These are phyloP conservation scores for Ephydatia muelleri DNA, from an alignment of 37 sponge, comb jelly and placozoan genomes.

Conservation along the genomic window DNA sequence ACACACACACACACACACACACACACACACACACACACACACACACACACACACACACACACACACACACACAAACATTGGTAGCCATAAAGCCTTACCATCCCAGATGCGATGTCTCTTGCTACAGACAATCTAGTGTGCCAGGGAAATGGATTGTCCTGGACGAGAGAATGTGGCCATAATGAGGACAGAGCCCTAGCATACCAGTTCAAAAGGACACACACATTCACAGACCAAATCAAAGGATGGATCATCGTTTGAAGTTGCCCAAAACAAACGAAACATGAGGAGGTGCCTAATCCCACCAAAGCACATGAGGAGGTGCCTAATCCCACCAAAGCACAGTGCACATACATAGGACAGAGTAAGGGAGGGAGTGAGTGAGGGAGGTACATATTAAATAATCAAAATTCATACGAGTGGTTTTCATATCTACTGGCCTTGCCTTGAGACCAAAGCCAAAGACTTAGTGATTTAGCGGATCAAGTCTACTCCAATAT, in stretches of 20 bases:
- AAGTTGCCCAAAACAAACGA: background rate
- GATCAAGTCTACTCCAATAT: too few relatives aligned
- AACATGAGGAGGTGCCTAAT: background rate
- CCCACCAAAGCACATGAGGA: background rate
- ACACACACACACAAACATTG: background rate
- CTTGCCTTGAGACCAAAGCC: too few relatives aligned
- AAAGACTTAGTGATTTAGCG: too few relatives aligned
- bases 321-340: background rate
- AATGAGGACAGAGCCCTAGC: background rate
- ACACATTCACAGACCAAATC: background rate
- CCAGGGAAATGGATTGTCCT: constrained; percentile 36
- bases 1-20: background rate
- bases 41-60: background rate
- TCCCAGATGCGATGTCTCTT: constrained; percentile 88
- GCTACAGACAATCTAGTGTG: constrained; percentile 59
- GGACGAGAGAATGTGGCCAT: background rate
- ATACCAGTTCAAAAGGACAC: background rate
- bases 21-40: background rate
- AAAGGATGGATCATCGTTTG: background rate
- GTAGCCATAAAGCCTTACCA: constrained; percentile 50
- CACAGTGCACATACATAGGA: background rate
- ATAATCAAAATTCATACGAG: too few relatives aligned
- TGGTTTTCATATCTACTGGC: too few relatives aligned
- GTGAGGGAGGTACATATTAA: background rate
- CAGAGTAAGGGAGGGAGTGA: background rate